Evolutionary conservation across 2,797 vertebrate species (phyloP).

Genomic region (Novumbra hubbsi): DNA sequence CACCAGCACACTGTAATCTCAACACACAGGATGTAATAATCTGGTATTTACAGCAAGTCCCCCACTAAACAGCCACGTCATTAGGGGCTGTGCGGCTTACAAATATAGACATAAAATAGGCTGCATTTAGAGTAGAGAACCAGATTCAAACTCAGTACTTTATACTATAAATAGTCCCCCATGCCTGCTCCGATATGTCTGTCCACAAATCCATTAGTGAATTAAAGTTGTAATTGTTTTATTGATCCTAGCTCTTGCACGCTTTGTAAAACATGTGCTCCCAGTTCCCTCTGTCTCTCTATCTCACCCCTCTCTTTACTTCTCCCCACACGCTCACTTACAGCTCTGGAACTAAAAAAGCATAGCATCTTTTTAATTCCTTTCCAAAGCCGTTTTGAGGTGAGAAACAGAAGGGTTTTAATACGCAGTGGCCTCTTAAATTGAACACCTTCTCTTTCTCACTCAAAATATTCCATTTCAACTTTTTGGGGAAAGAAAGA

Average conservation of each 20-base stretch:
- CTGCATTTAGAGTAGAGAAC: background rate
- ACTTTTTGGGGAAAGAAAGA: too few species aligned
- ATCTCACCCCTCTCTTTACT: background rate
- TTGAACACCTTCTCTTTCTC: slow-evolving; percentile 10
- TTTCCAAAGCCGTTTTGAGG: too few species aligned
- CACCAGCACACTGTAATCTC: slow-evolving; percentile 25
- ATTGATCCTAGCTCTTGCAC: slow-evolving; percentile 49
- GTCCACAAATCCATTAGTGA: slow-evolving; percentile 51
- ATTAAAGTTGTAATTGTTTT: slow-evolving; percentile 45
- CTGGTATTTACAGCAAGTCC: slow-evolving; percentile 21
- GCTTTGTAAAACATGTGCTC: slow-evolving; percentile 22
- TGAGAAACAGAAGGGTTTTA: too few species aligned
- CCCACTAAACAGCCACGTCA: slow-evolving; percentile 25
- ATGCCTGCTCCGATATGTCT: slow-evolving; percentile 29
- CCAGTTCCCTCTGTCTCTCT: background rate
- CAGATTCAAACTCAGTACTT: slow-evolving; percentile 8
- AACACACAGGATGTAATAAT: slow-evolving; percentile 30
- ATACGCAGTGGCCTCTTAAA: too few species aligned
- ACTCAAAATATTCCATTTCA: too few species aligned
- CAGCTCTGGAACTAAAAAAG: too few species aligned
- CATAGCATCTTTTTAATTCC: too few species aligned
- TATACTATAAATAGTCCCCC: slow-evolving; percentile 27
- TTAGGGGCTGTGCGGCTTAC: slow-evolving; percentile 32
- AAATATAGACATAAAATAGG: slow-evolving; percentile 9
- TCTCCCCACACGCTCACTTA: background rate